Evolutionary conservation across 2,888 invertebrate species (phyloP).

Genomic region (Isoperla grammatica): DNA sequence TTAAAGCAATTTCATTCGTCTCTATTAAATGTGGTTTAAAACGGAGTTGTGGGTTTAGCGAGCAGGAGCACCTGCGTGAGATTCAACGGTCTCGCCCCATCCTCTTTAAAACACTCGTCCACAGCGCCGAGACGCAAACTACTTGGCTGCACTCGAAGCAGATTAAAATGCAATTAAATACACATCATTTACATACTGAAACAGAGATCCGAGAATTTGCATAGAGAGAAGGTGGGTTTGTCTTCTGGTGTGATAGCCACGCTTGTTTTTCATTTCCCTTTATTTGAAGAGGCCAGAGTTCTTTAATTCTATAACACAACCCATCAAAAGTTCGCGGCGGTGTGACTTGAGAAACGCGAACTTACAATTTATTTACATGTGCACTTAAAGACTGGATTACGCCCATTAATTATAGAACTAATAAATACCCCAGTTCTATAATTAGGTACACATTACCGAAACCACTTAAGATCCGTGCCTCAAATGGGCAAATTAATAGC

Average conservation of each 20-base stretch:
- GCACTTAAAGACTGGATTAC: too few species aligned
- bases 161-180: slow-evolving; percentile 16
- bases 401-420: too few species aligned
- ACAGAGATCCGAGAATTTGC: background rate
- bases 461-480: background rate
- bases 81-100: background rate
- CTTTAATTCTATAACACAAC: too few species aligned
- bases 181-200: slow-evolving; percentile 6
- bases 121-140: background rate
- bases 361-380: too few species aligned
- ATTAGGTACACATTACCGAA: background rate
- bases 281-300: background rate
- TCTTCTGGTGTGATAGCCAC: background rate
- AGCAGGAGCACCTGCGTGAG: background rate
- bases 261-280: slow-evolving; percentile 1
- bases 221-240: background rate
- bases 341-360: too few species aligned
- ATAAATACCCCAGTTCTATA: background rate
- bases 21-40: slow-evolving; percentile 6
- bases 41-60: background rate
- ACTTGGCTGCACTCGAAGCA: slow-evolving; percentile 5
- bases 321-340: too few species aligned
- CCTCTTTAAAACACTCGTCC: background rate
- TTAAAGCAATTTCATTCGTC: slow-evolving; percentile 7
- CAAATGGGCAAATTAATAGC: background rate